Conservation (phyloP, 2,888 invertebrate genomes). For the Limulus polyphemus region DNA sequence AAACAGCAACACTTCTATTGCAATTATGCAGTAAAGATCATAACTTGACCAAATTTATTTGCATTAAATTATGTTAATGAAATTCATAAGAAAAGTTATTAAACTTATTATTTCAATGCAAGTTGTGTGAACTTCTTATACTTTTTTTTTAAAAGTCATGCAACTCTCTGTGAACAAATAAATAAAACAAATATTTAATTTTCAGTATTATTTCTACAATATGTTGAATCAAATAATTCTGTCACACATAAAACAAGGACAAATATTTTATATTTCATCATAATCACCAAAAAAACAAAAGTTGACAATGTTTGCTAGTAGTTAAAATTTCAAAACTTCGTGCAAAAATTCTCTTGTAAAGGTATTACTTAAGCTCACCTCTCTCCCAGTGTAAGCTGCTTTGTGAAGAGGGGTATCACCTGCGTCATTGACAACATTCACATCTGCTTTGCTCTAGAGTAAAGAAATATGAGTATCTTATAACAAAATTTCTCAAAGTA, state of each 20-base stretch:
- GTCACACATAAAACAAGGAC: no score
- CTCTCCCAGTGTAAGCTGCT: conserved; percentile 54
- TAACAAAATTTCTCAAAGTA: not conserved
- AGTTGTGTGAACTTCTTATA: no score
- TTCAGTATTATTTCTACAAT: no score
- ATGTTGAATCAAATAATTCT: no score
- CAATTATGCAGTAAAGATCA: no score
- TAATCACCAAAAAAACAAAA: not conserved
- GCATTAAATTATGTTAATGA: no score
- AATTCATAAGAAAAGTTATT: no score
- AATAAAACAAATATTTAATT: not conserved
- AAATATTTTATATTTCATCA: no score
- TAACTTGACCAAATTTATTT: no score
- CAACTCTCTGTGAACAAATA: not conserved
- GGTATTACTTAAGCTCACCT: conserved; percentile 40
- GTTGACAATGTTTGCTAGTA: not conserved
- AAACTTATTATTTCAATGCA: no score
- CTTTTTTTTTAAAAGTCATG: no score
- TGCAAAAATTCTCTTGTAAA: not conserved
- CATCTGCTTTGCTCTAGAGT: conserved; percentile 44
- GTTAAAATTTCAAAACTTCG: not conserved
- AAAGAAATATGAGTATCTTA: not conserved
- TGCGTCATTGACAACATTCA: conserved; percentile 49
- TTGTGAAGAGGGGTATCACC: conserved; percentile 55
- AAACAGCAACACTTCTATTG: no score